Percentiles rank a stretch among this genome's conserved stretches.
These are phyloP conservation scores for Caenorhabditis wallacei DNA, from an alignment of 2,888 invertebrate species.

Conservation along the genomic window DNA sequence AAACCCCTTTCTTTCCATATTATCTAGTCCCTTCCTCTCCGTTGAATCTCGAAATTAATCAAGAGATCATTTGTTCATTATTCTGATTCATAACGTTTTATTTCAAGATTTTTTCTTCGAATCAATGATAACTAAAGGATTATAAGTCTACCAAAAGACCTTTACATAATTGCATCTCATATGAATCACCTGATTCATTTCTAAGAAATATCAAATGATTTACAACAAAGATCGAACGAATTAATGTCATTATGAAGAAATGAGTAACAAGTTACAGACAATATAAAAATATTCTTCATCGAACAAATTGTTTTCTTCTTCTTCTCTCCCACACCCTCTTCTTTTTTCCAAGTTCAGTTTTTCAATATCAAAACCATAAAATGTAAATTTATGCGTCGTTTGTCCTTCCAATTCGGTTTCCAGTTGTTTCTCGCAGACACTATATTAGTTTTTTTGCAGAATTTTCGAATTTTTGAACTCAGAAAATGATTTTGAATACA, in stretches of 20 bases:
- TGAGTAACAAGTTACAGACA: no score
- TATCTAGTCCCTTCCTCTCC: no score
- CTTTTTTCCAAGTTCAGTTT: not conserved
- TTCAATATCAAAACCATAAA: constrained; percentile 1
- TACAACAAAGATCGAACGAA: no score
- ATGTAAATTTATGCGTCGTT: constrained; percentile 18
- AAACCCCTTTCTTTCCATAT: no score
- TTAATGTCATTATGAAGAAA: no score
- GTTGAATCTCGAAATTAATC: no score
- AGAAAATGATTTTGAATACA: not conserved
- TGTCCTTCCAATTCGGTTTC: not conserved
- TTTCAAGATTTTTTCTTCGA: not conserved
- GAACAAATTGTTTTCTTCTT: not conserved
- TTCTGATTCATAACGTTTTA: not conserved
- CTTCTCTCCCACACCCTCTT: not conserved
- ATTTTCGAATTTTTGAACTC: not conserved
- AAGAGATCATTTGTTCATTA: not conserved
- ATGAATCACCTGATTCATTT: no score
- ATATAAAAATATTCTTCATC: no score
- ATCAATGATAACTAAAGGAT: not conserved
- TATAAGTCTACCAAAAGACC: no score
- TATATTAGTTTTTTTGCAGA: not conserved
- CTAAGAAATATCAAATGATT: no score
- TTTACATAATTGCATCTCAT: no score
- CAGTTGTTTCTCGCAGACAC: not conserved